Evolutionary conservation across 2,113 vertebrate genomes (phyloP), one percentile per base, ranked within the genome.

Genomic region (Urocolius indicus): DNA sequence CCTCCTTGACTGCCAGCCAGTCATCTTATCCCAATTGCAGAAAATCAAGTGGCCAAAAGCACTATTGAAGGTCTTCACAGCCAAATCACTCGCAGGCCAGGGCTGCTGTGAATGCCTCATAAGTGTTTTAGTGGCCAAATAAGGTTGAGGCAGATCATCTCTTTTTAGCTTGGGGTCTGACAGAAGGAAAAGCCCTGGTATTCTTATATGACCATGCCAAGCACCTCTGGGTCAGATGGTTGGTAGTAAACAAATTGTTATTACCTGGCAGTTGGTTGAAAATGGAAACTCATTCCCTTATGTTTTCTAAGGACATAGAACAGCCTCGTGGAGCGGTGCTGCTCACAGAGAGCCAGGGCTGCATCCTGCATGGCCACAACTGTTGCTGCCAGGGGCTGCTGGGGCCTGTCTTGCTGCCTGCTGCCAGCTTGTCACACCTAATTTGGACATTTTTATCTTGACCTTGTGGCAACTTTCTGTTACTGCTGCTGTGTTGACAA

Each of bases 201-300:
- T 8, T 34, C 61, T 18, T 26, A 52, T 32, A 8, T 0, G 0
- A 45, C 0, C 0, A 65, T 87, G 91, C 84, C 89, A 86, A 89
- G 52, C 51, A 68, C 79, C 61, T 75, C 89, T 75, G 38, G 2
- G 18, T 94, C 81, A 89, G 84, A 75, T 54, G 81, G 84, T 57
- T 92, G 80, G 65, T 84, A 34, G 87, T 52, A 93, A 94, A 82
- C 81, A 82, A 90, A 75, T 41, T 78, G 77, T 89, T 91, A 91
- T 87, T 87, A 92, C 81, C 69, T 91, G 87, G 81, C 58, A 82
- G 58, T 38, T 49, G 57, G 15, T 22, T 91, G 81, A 80, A 79
- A 72, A 48, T 65, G 59, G 52, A 84, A 87, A 48, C 48, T 79
- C 77, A 52, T 81, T 75, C 43, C 34, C 29, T 91, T 9, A 13